Evolutionary conservation across 2,888 invertebrate genomes (phyloP), one percentile per base, ranked within the genome.

Genomic region (Pachymerium ferrugineum): DNA sequence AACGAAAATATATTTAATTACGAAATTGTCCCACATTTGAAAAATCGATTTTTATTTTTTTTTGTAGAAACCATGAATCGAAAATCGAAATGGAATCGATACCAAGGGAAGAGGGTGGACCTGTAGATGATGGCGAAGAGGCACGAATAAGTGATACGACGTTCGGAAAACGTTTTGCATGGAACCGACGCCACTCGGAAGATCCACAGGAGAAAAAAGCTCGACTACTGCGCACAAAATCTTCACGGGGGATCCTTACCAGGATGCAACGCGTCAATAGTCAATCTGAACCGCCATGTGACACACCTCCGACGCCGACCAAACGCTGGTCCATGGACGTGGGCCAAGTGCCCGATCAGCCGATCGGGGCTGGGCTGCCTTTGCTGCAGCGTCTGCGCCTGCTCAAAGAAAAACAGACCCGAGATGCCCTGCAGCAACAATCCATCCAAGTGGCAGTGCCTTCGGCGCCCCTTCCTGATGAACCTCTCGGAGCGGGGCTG

Each of bases 251-350:
- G 77, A 89, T 94, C 77, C 93, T 93, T 14, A 91, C 92, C 79
- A 92, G 92, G 82, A 85, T 94, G 71, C 88, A 90, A 77, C 90
- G 89, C 79, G 93, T 94, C 83, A 93, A 93, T 2, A 93, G 92
- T 84, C 89, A 87, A 14, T 16, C 73, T n/a, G 73, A 73, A 31
- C 73, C 73, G 10, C 72, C 72, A 16, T 38, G 25, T 16, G 16
- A 29, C 70, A 33, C 31, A 3, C 31, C 73, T 3, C 31, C 67
- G 25, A 28, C 73, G 2, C 30, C 62, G 19, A 0, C 87, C 93
- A 75, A 93, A 93, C 47, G 93, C 93, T 4, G 93, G 94, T 0
- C 83, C 6, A 16, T 47, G 47, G 47, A 47, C 47, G 47, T 47
- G 19, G 47, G 47, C 8, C 47, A 16, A 14, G 6, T 16, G 31